A percentile compares a stretch with the other conserved stretches of the same genome.
Conservation (phyloP, 23 tunicate genomes). For the Trididemnum nubilum region DNA sequence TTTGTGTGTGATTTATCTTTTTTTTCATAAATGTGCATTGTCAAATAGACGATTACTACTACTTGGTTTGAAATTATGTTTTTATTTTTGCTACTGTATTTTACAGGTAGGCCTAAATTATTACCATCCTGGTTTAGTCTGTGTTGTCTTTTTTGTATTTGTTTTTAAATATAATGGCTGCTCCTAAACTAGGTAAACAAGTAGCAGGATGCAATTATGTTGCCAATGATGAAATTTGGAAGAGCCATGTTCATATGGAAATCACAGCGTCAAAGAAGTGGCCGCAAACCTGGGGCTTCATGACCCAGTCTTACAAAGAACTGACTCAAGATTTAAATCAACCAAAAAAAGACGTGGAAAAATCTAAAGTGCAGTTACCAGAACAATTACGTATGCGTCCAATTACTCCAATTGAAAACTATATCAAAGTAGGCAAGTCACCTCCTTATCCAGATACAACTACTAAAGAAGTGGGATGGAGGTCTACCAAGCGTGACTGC, state of each 20-base stretch:
- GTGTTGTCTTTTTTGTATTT: too few relatives aligned
- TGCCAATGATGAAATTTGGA: conserved; percentile 92
- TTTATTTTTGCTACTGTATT: too few relatives aligned
- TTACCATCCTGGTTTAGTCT: too few relatives aligned
- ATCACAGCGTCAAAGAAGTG: conserved; percentile 80
- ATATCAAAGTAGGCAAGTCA: conserved; percentile 81
- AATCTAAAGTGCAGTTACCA: conserved; percentile 74
- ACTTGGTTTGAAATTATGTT: too few relatives aligned
- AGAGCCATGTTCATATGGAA: conserved; percentile 94
- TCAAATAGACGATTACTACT: too few relatives aligned
- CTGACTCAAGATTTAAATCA: conserved; percentile 28
- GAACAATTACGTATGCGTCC: conserved; percentile 77
- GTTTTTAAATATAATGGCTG: conserved; percentile 24
- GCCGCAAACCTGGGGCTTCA: conserved; percentile 94
- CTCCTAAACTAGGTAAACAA: conserved; percentile 70
- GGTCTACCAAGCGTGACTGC: conserved; percentile 85
- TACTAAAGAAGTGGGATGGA: conserved; percentile 78
- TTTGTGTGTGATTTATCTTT: too few relatives aligned
- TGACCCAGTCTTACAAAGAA: conserved; percentile 83
- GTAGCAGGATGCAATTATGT: conserved; percentile 94
- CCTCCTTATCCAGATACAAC: conserved; percentile 83
- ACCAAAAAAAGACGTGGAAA: conserved; percentile 39
- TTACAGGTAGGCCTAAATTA: too few relatives aligned
- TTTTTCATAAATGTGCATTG: too few relatives aligned
- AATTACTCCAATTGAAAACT: conserved; percentile 86